These are phyloP conservation scores for Labroides dimidiatus DNA, from an alignment of 2,797 vertebrate species.

Conservation along the genomic window DNA sequence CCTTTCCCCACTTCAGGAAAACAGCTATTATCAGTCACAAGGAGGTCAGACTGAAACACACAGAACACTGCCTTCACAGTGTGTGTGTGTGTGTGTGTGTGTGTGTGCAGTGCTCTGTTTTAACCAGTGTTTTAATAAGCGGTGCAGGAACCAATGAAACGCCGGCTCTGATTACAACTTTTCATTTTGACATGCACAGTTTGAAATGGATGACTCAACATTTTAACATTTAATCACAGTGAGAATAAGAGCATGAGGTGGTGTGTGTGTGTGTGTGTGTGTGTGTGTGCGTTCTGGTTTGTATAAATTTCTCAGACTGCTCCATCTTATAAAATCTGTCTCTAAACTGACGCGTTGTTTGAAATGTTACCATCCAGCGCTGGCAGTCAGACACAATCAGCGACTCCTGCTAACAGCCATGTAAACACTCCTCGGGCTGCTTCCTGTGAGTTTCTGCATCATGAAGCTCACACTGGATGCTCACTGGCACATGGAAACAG, in stretches of 20 bases:
- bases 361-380: not conserved
- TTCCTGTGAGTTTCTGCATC: conserved; percentile 37
- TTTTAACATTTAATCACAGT: too few species aligned
- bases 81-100: not conserved
- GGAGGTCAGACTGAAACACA: conserved; percentile 42
- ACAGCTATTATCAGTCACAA: conserved; percentile 28
- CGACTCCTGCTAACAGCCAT: conserved; percentile 16
- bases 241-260: too few species aligned
- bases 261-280: too few species aligned
- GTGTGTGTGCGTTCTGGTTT: too few species aligned
- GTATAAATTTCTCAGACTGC: not conserved
- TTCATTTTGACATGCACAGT: too few species aligned
- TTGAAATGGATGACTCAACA: too few species aligned
- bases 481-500: conserved; percentile 6
- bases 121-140: not conserved
- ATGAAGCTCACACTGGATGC: conserved; percentile 23
- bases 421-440: conserved; percentile 27
- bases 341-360: not conserved
- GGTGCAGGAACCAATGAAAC: too few species aligned
- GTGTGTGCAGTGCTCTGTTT: not conserved
- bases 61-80: conserved; percentile 2
- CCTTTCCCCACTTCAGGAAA: conserved; percentile 36
- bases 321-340: not conserved
- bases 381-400: conserved; percentile 19
- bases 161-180: too few species aligned